Percentiles rank a stretch among this genome's conserved stretches.
Conservation (phyloP, 2,888 invertebrate species). For the Drosophila emarginata region DNA sequence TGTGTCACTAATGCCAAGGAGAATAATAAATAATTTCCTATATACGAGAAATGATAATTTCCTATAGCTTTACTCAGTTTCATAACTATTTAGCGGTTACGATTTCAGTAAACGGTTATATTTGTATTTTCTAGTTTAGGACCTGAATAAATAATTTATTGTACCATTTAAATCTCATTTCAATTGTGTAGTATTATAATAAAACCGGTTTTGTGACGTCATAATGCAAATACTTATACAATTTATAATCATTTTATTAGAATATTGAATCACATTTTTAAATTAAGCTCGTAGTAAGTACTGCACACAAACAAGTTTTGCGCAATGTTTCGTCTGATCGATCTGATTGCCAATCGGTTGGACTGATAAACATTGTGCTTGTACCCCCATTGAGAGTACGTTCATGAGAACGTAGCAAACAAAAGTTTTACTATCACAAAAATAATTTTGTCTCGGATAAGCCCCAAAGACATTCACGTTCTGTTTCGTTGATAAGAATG, state of each 20-base stretch:
- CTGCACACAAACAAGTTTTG: not conserved
- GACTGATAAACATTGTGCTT: not conserved
- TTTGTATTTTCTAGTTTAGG: not conserved
- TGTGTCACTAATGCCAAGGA: not conserved
- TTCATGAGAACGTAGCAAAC: slow-evolving; percentile 10
- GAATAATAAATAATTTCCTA: too few relatives aligned
- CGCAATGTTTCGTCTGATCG: not conserved
- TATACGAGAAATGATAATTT: too few relatives aligned
- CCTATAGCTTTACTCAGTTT: not conserved
- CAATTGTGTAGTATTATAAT: not conserved
- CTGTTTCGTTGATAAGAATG: slow-evolving; percentile 10
- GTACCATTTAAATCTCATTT: not conserved
- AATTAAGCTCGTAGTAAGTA: not conserved
- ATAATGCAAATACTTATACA: not conserved
- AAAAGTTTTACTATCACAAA: not conserved
- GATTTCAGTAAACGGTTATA: not conserved
- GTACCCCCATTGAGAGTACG: slow-evolving; percentile 16
- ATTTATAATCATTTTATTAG: not conserved
- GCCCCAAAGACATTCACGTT: slow-evolving; percentile 42
- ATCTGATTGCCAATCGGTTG: not conserved
- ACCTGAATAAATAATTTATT: not conserved
- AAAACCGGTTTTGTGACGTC: not conserved
- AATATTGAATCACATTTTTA: not conserved
- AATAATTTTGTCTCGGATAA: slow-evolving; percentile 1
- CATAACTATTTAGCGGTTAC: not conserved